Conservation (phyloP, 2,888 invertebrate genomes). For the Melanophora roralis region DNA sequence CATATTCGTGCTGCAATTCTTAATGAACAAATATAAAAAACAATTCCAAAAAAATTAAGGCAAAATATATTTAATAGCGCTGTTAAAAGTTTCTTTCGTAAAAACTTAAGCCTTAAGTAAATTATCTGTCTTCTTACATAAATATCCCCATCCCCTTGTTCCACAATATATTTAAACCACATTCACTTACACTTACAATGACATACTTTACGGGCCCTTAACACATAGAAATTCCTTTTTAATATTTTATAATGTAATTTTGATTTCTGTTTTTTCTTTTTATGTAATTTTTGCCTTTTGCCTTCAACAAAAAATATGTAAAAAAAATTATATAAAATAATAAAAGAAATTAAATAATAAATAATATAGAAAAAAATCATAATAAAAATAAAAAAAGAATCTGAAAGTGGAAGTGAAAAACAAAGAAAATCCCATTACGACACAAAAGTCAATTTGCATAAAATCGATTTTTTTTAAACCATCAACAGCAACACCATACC, state of each 20-base stretch:
- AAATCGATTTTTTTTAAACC: constrained; percentile 73
- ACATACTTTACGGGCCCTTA: background rate
- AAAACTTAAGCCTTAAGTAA: constrained; percentile 7
- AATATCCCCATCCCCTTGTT: background rate
- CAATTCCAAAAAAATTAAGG: background rate
- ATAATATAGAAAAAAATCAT: constrained; percentile 46
- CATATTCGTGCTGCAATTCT: constrained; percentile 26
- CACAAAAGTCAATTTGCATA: constrained; percentile 75
- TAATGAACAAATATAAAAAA: background rate
- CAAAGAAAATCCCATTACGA: constrained; percentile 61
- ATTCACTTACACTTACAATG: background rate
- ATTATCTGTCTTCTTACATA: background rate
- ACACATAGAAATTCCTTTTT: constrained; percentile 29
- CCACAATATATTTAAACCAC: too few relatives aligned
- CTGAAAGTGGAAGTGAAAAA: constrained; percentile 40
- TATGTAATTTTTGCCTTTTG: constrained; percentile 56
- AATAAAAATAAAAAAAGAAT: constrained; percentile 45
- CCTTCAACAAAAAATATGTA: constrained; percentile 23
- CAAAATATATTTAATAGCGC: constrained; percentile 12
- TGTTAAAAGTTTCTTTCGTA: too few relatives aligned
- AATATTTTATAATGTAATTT: constrained; percentile 61
- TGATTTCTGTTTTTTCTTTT: constrained; percentile 11
- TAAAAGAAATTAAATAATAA: constrained; percentile 62
- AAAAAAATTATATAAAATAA: constrained; percentile 33
- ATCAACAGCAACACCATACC: constrained; percentile 19